Conservation (phyloP, 2,113 vertebrate genomes). For the Chrysemys picta region DNA sequence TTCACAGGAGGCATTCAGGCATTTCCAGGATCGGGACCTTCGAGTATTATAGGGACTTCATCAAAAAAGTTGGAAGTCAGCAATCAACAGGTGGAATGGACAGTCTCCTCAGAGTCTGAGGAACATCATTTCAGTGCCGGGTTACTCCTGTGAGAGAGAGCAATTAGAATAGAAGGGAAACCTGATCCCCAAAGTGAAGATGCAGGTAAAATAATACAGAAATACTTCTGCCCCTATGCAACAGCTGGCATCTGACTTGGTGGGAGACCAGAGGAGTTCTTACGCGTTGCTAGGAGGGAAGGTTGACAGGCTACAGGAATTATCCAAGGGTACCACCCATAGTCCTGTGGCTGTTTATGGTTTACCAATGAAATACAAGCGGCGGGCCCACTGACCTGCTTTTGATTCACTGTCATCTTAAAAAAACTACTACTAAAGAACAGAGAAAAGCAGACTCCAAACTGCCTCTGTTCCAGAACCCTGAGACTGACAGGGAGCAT, state of each 20-base stretch:
- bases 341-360: neutral
- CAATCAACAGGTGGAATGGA: neutral
- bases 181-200: neutral
- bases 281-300: neutral
- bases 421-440: neutral
- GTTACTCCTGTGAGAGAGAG: neutral
- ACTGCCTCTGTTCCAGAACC: neutral
- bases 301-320: neutral
- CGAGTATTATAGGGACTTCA: neutral
- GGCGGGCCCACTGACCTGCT: neutral
- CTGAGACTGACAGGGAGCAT: neutral
- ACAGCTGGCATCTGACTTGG: rapidly evolving
- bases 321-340: neutral
- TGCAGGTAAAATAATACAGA: rapidly evolving
- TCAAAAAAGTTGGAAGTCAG: neutral
- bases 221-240: neutral
- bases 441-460: neutral
- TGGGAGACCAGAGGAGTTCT: neutral
- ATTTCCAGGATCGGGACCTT: neutral
- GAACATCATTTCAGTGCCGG: neutral
- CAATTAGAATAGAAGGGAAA: neutral
- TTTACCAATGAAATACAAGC: neutral
- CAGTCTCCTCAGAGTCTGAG: neutral
- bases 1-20: neutral
- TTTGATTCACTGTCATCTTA: neutral